Evolutionary conservation across 2,888 invertebrate genomes (phyloP), one percentile per base, ranked within the genome.

Genomic region (Apotomis betuletana): DNA sequence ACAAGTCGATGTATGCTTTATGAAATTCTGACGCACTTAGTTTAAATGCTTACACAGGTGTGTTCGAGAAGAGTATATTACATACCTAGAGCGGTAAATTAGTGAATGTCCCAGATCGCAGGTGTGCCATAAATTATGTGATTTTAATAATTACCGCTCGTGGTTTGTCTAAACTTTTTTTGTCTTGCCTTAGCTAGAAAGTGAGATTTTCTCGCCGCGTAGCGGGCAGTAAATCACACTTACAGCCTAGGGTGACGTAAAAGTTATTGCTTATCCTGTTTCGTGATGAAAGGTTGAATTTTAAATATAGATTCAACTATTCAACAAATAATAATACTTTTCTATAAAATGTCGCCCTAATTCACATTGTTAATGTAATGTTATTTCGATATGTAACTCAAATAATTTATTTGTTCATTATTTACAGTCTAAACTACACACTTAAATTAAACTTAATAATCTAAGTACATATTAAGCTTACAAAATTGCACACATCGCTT

Each of bases 401-500:
- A 79, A 81, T 80, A 80, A 80, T 78, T 81, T 79, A 81, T 71
- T 27, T 74, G 76, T 80, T 77, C 74, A 67, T 79, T 73, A 73
- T 86, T 77, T 86, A 87, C 87, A 88, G 75, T 78, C 77, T 73
- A 82, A 80, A 79, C 83, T 90, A 88, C 85, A 87, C 79, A 84
- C 85, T 86, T 87, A 85, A 78, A 77, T 85, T 83, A 69, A 75
- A 70, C 76, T 77, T 78, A 80, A 70, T 82, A 82, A 79, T 81
- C 87, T 90, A 91, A 85, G 80, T 90, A 90, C 86, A 89, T 85
- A 77, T 78, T 88, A 92, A 92, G 92, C 90, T 90, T 92, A 88
- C 90, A 92, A 91, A 93, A 93, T 93, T 93, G 93, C 93, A 93
- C 93, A 91, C 91, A 85, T 92, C 88, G 89, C 92, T 93, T 93